A percentile compares a stretch with the other conserved stretches of the same genome.
These are phyloP conservation scores for Hypena proboscidalis DNA, from an alignment of 2,888 invertebrate species.

Conservation along the genomic window DNA sequence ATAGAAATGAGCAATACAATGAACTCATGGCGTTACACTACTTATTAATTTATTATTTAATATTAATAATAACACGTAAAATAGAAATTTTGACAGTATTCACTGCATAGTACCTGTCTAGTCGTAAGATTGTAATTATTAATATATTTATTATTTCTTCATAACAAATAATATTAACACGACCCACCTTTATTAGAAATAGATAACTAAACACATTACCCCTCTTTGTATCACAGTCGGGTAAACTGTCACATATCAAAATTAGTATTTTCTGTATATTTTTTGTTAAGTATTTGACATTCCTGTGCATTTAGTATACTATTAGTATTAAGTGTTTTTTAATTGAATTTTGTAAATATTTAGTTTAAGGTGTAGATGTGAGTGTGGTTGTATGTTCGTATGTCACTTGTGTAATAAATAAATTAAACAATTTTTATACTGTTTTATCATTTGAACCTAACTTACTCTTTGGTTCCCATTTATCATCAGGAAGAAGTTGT, in stretches of 20 bases:
- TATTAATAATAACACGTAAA: conserved; percentile 14
- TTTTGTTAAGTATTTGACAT: conserved; percentile 57
- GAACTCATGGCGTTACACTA: conserved; percentile 38
- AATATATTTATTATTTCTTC: conserved; percentile 53
- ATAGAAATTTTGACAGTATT: conserved; percentile 70
- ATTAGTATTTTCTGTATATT: conserved; percentile 22
- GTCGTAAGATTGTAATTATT: conserved; percentile 76
- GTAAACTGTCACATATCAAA: conserved; percentile 31
- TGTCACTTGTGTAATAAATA: conserved; percentile 34
- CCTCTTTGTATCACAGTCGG: conserved; percentile 9
- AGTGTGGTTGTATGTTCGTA: conserved; percentile 44
- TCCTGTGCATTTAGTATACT: conserved; percentile 72
- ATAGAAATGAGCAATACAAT: conserved; percentile 18
- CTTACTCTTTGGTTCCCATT: neutral
- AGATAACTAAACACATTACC: conserved; percentile 15
- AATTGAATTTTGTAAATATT: conserved; percentile 54
- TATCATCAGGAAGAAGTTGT: too few relatives aligned
- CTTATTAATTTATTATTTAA: conserved; percentile 44
- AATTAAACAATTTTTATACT: conserved; percentile 20
- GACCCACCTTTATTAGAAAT: conserved; percentile 60
- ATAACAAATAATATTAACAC: conserved; percentile 33
- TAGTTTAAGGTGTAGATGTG: conserved; percentile 44
- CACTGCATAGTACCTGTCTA: conserved; percentile 82
- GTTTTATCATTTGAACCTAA: conserved; percentile 16
- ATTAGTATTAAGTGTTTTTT: conserved; percentile 48